Evolutionary conservation across 2,888 invertebrate genomes (phyloP), one percentile per base, ranked within the genome.

Genomic region (Erebia aethiops): DNA sequence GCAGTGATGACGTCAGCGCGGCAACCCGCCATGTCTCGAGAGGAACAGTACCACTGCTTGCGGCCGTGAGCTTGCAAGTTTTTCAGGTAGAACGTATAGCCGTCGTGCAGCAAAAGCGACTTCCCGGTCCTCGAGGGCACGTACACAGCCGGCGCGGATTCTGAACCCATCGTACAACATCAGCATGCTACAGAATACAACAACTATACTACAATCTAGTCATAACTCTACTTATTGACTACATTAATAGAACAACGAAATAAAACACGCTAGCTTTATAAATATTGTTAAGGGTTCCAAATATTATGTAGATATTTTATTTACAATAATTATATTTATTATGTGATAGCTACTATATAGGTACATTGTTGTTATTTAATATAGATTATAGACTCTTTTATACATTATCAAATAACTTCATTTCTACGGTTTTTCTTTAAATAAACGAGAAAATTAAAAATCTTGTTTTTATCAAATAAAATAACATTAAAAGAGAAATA

Each of bases 1-100:
- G 92, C 92, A 41, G 92, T 92, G 84, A 92, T 92, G 78, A 92
- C 89, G 82, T 92, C 92, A 41, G 93, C 92, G 14, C 92, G 87
- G 75, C 92, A 93, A 46, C 92, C 92, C 7, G 92, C 92, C 92
- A 92, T 93, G 78, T 92, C 92, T 18, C 92, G 80, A 63, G 92
- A 91, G 41, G 92, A 92, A 78, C 93, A 93, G 83, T 92, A 92
- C 93, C 93, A 93, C 84, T 92, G 93, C 85, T 92, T 92, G 72
- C 92, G 83, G 1, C 92, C 92, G 74, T 92, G 91, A 54, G 92
- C 91, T 78, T 92, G 92, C 69, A 89, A 81, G 77, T 93, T 92
- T 88, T 93, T 92, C 87, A 92, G 77, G 81, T 92, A 92, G 87
- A 90, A 93, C 18, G 92, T 92, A 81, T 92, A 93, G 71, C 88